phyloP scores from a whole-genome alignment of 2,888 invertebrate genomes.

The Mayetiola destructor region DNA sequence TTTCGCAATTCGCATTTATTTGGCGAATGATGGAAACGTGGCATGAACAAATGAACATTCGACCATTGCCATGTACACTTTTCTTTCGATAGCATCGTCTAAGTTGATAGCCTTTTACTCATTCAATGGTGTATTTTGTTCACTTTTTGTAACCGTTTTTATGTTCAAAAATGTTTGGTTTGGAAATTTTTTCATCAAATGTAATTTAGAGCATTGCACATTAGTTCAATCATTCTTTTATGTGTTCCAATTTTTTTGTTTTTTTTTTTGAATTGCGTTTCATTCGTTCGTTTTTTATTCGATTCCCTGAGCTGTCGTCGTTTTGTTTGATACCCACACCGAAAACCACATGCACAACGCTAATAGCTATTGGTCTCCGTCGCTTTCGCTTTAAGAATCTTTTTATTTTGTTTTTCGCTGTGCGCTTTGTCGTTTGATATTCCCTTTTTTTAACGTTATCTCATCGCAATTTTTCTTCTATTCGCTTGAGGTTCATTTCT shows the following conservation, averaged over 20 bases:
- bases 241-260: neutral
- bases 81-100: no score
- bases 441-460: neutral
- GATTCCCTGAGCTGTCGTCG: neutral
- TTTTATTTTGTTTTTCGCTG: neutral
- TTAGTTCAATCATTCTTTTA: conserved; percentile 12
- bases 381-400: neutral
- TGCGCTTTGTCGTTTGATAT: neutral
- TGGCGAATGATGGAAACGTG: neutral
- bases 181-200: conserved; percentile 3
- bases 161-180: no score
- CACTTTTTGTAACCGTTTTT: no score
- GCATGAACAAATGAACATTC: neutral
- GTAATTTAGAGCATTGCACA: conserved; percentile 10
- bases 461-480: neutral
- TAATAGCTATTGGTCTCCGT: conserved; percentile 7
- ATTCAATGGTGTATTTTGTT: neutral
- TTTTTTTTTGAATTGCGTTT: neutral
- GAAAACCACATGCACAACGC: neutral
- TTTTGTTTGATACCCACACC: neutral
- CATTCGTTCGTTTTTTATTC: neutral
- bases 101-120: conserved; percentile 1
- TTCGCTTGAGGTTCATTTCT: neutral
- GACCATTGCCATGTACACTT: neutral
- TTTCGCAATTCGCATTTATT: neutral